These are phyloP conservation scores for Tadarida brasiliensis DNA, from an alignment of 2,797 vertebrate species.

Conservation along the genomic window DNA sequence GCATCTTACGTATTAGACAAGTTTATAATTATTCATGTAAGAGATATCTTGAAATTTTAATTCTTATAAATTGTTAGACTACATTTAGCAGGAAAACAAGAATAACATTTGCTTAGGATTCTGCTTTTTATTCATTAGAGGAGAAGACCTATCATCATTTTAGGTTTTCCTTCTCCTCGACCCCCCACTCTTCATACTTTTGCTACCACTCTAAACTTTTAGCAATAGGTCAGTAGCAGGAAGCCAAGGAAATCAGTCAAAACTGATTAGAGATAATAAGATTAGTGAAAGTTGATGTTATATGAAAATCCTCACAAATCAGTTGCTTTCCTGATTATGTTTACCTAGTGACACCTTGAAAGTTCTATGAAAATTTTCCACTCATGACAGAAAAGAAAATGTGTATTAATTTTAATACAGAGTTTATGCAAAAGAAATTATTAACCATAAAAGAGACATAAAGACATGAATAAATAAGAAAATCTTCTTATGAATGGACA, in stretches of 20 bases:
- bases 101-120: constrained; percentile 10
- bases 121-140: constrained; percentile 32
- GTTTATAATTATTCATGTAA: constrained; percentile 12
- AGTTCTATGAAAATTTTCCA: constrained; percentile 15
- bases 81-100: constrained; percentile 35
- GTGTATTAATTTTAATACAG: constrained; percentile 37
- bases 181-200: not conserved
- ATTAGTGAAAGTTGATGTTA: not conserved
- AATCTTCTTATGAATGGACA: not conserved
- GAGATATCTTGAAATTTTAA: not conserved
- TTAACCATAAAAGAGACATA: constrained; percentile 11
- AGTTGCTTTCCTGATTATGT: not conserved
- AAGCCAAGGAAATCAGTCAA: constrained; percentile 32
- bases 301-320: not conserved
- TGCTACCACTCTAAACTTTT: not conserved
- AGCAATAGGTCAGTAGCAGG: not conserved
- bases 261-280: constrained; percentile 30
- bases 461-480: constrained; percentile 43
- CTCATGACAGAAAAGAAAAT: constrained; percentile 19
- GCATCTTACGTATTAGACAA: not conserved
- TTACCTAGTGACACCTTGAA: not conserved
- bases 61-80: not conserved
- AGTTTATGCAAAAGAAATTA: constrained; percentile 44
- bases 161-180: not conserved
- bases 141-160: not conserved